These are phyloP conservation scores for Apotomis betuletana DNA, from an alignment of 2,888 invertebrate genomes.

Conservation along the genomic window DNA sequence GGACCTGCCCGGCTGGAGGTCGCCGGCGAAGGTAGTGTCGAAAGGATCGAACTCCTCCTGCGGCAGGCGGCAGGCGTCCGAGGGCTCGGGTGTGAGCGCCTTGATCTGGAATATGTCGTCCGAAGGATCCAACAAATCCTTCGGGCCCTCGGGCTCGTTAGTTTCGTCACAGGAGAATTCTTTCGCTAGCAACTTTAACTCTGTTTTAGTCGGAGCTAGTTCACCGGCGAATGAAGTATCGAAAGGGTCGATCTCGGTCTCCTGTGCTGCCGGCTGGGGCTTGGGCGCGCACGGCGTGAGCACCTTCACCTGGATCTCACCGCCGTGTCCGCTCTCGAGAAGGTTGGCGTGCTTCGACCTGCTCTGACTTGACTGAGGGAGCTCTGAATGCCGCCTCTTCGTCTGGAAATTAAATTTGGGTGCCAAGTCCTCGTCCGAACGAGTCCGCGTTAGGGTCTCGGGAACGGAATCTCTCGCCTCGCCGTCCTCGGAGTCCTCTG, in stretches of 20 bases:
- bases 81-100: conserved; percentile 87
- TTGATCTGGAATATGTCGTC: conserved; percentile 85
- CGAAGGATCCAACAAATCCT: conserved; percentile 78
- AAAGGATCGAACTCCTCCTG: conserved; percentile 88
- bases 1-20: conserved; percentile 89
- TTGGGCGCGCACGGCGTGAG: conserved; percentile 80
- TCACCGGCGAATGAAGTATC: conserved; percentile 93
- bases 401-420: conserved; percentile 71
- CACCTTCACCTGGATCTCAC: conserved; percentile 83
- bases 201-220: conserved; percentile 90
- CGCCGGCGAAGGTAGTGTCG: conserved; percentile 91
- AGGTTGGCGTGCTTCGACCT: conserved; percentile 65
- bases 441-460: conserved; percentile 80
- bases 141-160: conserved; percentile 65
- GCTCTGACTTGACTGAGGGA: conserved; percentile 58
- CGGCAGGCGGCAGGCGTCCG: conserved; percentile 56
- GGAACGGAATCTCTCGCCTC: conserved; percentile 88
- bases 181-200: conserved; percentile 89
- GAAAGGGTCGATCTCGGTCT: conserved; percentile 89
- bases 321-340: conserved; percentile 62
- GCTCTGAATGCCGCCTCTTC: conserved; percentile 82
- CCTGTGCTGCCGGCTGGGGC: conserved; percentile 70
- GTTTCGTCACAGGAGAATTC: conserved; percentile 86
- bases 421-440: conserved; percentile 87
- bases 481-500: conserved; percentile 79